Conservation (phyloP, 2,888 invertebrate species). For the Seladonia tumulorum region DNA sequence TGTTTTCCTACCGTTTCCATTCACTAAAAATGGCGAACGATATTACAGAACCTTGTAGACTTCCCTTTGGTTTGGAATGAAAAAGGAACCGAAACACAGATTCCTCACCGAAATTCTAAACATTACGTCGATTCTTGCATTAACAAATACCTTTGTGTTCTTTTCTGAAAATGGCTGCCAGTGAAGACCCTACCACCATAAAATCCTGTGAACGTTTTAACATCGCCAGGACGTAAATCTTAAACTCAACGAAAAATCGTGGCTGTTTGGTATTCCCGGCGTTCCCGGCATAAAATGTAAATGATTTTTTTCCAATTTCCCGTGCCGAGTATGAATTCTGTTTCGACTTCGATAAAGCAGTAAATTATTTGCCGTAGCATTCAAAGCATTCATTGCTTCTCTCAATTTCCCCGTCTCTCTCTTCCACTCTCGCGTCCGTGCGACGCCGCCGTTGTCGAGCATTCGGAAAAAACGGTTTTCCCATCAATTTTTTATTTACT, state of each 20-base stretch:
- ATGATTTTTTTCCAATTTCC: constrained; percentile 7
- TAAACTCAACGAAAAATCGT: background rate
- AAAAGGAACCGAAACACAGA: no score
- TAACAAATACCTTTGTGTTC: background rate
- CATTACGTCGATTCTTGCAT: no score
- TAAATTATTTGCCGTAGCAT: background rate
- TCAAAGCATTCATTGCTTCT: background rate
- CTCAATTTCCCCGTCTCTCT: background rate
- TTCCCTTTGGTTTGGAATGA: no score
- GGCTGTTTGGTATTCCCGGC: background rate
- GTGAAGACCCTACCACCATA: background rate
- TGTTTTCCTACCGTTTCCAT: no score
- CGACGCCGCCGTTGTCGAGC: background rate
- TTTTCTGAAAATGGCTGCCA: background rate
- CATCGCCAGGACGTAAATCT: background rate
- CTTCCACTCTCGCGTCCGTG: background rate
- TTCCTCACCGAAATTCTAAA: no score
- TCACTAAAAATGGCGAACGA: background rate
- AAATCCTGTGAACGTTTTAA: background rate
- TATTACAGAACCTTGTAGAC: no score
- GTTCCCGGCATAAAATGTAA: background rate
- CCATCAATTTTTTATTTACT: constrained; percentile 2
- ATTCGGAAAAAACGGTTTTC: constrained; percentile 1
- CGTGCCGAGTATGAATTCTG: background rate
- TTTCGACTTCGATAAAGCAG: background rate